Evolutionary conservation across 1,140 invertebrate species (phyloP), one percentile per base, ranked within the genome.

Genomic region (Chlorops oryzae): DNA sequence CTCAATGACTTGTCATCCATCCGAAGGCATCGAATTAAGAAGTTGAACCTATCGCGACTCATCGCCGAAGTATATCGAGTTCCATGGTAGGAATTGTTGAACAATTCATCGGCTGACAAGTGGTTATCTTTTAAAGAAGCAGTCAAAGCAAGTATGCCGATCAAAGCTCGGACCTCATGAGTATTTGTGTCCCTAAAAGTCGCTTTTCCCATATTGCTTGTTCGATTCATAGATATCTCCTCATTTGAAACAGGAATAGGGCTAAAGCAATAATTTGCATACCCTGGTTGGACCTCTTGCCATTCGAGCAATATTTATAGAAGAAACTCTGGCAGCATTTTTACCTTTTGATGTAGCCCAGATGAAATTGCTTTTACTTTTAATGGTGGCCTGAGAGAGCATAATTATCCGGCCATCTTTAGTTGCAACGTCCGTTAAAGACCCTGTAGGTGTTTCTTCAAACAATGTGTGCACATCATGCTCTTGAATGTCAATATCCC

Each of bases 21-120:
- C 28, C 24, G 12, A 3, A 45, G 7, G n/a, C 17, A 9, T 25
- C 43, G 12, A 32, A 45, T 32, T 25, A 45, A 20, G 15, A 45
- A 45, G 13, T 45, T 20, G 17, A 45, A 45, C 20, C 43, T 45
- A 28, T 45, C 39, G 13, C 39, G 39, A 32, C 43, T 45, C 43
- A 28, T 45, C 13, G 28, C 23, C 15, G 20, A 10, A 17, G 22
- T 34, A 24, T 34, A 47, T 20, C 25, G 20, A 12, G 25, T 35
- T 34, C 21, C 44, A 37, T 20, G 5, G 28, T 35, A 47, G 21
- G 34, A 7, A 34, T 4, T 20, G 21, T 47, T 37, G 15, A 47
- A 47, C 20, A 47, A 9, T 13, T 48, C 47, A 39, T 27, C n/a
- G 13, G 47, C 24, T 23, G 34, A 47, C 23, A 47, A 47, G 21